phyloP scores from a whole-genome alignment of 2,888 invertebrate genomes.

The Clivina fossor region DNA sequence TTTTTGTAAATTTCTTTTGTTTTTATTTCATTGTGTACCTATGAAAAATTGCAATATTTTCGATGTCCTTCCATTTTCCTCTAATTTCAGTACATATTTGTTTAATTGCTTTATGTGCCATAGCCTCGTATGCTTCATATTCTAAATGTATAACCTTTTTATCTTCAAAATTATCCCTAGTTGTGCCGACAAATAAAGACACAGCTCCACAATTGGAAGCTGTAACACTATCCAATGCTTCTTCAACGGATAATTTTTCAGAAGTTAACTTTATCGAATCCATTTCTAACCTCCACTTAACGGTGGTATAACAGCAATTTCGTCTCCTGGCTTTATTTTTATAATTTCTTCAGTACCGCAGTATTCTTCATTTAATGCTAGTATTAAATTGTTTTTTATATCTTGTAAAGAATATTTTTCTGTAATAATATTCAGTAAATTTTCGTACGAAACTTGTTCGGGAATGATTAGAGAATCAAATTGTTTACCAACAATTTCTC shows the following conservation, averaged over 20 bases:
- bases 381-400: conserved; percentile 70
- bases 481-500: conserved; percentile 73
- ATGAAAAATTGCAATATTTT: conserved; percentile 84
- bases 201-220: conserved; percentile 82
- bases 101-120: conserved; percentile 84
- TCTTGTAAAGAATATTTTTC: conserved; percentile 64
- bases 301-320: conserved; percentile 90
- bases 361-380: conserved; percentile 85
- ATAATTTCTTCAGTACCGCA: conserved; percentile 60
- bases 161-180: conserved; percentile 79
- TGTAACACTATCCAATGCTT: conserved; percentile 65
- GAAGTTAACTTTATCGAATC: conserved; percentile 69
- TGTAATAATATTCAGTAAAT: conserved; percentile 65
- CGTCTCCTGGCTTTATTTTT: conserved; percentile 68
- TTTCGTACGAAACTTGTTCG: conserved; percentile 56
- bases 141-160: conserved; percentile 84
- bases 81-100: conserved; percentile 75
- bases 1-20: too few relatives aligned
- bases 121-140: conserved; percentile 91
- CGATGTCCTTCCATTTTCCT: conserved; percentile 70
- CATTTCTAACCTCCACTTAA: conserved; percentile 86
- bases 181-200: conserved; percentile 87
- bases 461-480: conserved; percentile 60
- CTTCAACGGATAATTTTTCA: conserved; percentile 67
- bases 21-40: too few relatives aligned